Evolutionary conservation across 2,888 invertebrate species (phyloP), one percentile per base, ranked within the genome.

Genomic region (Andrena bucephala): DNA sequence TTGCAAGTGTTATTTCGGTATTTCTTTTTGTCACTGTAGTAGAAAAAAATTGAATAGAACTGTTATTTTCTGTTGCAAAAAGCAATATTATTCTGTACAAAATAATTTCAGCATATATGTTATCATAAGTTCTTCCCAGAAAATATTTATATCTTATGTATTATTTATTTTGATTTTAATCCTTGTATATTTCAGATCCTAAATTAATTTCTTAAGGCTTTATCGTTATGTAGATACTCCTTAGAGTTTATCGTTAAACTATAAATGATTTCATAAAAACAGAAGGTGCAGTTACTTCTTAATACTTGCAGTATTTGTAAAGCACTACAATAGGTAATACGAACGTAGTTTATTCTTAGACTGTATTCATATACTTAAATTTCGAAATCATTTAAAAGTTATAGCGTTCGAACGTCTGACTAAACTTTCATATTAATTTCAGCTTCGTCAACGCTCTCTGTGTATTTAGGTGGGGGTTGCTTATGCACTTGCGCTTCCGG

Each of bases 401-500:
- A 59, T 54, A 33, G 16, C 63, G 65, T 72, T 57, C 75, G 71
- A 59, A 29, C 10, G 52, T 27, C 60, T 78, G 76, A 66, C 69
- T 87, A 87, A 77, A 83, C 67, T 83, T 89, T 83, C 60, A 83
- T 74, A 52, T 84, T 77, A 77, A 80, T 31, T 70, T 88, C 81
- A n/a, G 69, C 54, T 31, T 42, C 33, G 68, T 81, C 54, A 50
- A 81, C 68, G 24, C 59, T 65, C n/a, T 77, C 83, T 5, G 52
- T 54, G 52, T 84, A 83, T 29, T 92, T 92, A 6, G 91, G 91
- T 52, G 91, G 91, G 10, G 91, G 90, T 63, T 87, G 87, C 86
- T 92, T 91, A 75, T 91, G 85, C 62, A 92, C 75, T 54, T 90
- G 89, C 36, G 85, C 87, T 63, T 92, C 92, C n/a, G 91, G 90